phyloP scores from a whole-genome alignment of 1,140 invertebrate species.

The Bombus haemorrhoidalis region DNA sequence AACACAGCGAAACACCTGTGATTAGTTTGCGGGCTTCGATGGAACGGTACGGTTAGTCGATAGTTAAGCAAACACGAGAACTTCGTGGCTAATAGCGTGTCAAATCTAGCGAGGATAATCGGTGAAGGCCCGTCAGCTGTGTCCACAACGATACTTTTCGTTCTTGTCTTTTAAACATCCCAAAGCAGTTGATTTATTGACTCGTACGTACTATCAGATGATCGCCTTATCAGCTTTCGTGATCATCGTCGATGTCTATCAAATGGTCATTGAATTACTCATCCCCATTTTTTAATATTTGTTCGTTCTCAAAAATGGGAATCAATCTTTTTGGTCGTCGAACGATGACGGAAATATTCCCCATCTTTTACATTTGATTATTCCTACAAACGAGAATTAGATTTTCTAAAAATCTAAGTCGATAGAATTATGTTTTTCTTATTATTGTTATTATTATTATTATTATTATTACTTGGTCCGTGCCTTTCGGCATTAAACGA shows the following conservation, averaged over 20 bases:
- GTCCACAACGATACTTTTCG: conserved; percentile 62
- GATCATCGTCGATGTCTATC: background rate
- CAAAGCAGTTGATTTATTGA: conserved; percentile 58
- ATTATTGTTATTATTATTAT: no score
- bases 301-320: background rate
- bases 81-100: conserved; percentile 60
- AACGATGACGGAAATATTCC: no score
- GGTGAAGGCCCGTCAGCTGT: conserved; percentile 61
- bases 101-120: conserved; percentile 66
- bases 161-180: conserved; percentile 44
- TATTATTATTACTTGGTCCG: no score
- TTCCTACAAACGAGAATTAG: no score
- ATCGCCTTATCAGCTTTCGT: background rate
- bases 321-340: background rate
- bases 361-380: no score
- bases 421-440: no score
- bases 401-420: no score
- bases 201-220: conserved; percentile 8
- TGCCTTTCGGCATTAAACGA: no score
- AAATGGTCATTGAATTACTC: background rate
- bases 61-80: conserved; percentile 65
- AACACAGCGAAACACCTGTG: conserved; percentile 35
- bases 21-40: conserved; percentile 28
- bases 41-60: conserved; percentile 55
- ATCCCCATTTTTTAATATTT: background rate